These are phyloP conservation scores for Phylloscopus collybita DNA, from an alignment of 2,797 vertebrate genomes.

Conservation along the genomic window DNA sequence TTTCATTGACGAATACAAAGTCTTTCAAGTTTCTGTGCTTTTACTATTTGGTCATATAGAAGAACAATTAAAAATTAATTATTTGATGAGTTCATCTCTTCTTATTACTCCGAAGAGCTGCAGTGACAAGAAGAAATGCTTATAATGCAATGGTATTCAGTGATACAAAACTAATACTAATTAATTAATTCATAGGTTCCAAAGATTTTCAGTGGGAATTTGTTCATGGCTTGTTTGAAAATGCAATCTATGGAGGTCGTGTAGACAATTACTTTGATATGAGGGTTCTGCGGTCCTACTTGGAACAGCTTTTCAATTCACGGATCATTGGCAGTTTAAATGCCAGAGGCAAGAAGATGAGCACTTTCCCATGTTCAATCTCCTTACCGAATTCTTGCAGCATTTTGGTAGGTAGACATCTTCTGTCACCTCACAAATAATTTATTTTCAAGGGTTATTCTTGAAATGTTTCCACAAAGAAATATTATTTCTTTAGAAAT, in stretches of 20 bases:
- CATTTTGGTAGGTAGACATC: slow-evolving; percentile 84
- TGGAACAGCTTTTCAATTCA: slow-evolving; percentile 92
- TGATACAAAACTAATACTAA: not conserved
- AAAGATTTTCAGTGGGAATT: slow-evolving; percentile 93
- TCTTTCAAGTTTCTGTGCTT: not conserved
- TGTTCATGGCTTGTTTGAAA: slow-evolving; percentile 92
- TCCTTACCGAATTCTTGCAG: slow-evolving; percentile 90
- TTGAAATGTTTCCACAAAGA: not conserved
- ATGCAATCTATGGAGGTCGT: slow-evolving; percentile 94
- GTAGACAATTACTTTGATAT: slow-evolving; percentile 94
- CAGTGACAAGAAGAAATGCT: not conserved
- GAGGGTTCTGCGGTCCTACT: slow-evolving; percentile 91
- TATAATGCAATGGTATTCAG: not conserved
- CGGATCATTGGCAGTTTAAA: slow-evolving; percentile 76
- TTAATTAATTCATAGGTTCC: slow-evolving; percentile 78
- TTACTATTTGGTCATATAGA: not conserved
- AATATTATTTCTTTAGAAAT: not conserved
- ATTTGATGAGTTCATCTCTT: not conserved
- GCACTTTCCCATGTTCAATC: slow-evolving; percentile 82
- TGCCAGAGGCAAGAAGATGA: slow-evolving; percentile 78
- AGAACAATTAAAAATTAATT: not conserved
- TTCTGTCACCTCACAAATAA: not conserved
- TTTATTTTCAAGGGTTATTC: not conserved
- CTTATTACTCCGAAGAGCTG: not conserved
- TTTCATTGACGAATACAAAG: not conserved